Conservation (phyloP, 2,888 invertebrate species). For the Himalopsyche japonica region DNA sequence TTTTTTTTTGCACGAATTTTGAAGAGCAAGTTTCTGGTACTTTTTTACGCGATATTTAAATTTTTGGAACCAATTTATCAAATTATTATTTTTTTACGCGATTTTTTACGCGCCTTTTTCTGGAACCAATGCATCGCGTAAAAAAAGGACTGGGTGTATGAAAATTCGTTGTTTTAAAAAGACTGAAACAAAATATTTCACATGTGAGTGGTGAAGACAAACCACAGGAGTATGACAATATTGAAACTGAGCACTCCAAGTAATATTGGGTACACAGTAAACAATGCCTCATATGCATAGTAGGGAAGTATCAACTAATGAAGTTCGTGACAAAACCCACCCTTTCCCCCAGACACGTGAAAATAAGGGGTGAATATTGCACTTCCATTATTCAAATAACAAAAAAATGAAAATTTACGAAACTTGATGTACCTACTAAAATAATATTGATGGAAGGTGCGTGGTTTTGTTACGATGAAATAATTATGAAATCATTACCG, state of each 20-base stretch:
- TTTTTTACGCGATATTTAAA: too few species aligned
- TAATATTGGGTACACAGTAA: not conserved
- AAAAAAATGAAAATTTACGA: not conserved
- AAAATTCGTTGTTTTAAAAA: not conserved
- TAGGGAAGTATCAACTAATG: not conserved
- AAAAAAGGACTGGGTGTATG: too few species aligned
- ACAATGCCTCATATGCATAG: not conserved
- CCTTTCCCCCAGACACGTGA: not conserved
- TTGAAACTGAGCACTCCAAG: not conserved
- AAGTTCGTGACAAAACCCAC: not conserved
- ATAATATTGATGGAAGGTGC: too few species aligned
- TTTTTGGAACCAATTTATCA: too few species aligned
- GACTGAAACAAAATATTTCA: not conserved
- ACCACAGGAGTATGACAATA: not conserved
- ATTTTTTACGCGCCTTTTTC: too few species aligned
- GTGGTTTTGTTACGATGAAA: too few species aligned
- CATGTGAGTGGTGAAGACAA: not conserved
- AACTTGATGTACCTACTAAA: too few species aligned
- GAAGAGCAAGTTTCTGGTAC: too few species aligned
- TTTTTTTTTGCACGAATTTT: too few species aligned
- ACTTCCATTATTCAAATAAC: not conserved
- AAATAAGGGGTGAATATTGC: not conserved
- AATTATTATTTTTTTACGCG: too few species aligned
- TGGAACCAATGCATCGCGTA: too few species aligned
- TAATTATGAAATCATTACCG: too few species aligned